Evolutionary conservation across 2,797 vertebrate genomes (phyloP).

Genomic region (Benthosema pterotum): DNA sequence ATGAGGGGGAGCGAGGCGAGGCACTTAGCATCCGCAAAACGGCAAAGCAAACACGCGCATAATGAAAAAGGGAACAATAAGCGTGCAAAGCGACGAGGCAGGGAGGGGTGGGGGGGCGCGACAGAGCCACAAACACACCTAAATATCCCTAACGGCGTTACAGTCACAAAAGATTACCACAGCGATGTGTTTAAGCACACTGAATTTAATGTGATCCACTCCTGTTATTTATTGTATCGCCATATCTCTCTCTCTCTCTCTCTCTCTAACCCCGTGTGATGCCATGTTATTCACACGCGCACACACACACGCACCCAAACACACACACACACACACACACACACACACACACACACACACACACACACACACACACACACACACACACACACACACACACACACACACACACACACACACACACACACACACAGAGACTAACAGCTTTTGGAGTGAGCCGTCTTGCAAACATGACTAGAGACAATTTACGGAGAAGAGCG

Average conservation of each 20-base stretch:
- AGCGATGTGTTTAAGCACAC: slow-evolving; percentile 63
- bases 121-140: slow-evolving; percentile 55
- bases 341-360: slow-evolving; percentile 2
- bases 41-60: slow-evolving; percentile 44
- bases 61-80: slow-evolving; percentile 58
- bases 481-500: slow-evolving; percentile 66
- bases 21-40: slow-evolving; percentile 62
- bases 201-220: slow-evolving; percentile 63
- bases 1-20: slow-evolving; percentile 48
- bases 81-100: slow-evolving; percentile 43
- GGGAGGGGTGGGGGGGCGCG: no score
- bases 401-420: neutral
- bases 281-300: slow-evolving; percentile 56
- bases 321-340: neutral
- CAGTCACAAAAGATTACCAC: slow-evolving; percentile 65
- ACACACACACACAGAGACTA: slow-evolving; percentile 3
- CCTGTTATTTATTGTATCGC: slow-evolving; percentile 51
- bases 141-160: slow-evolving; percentile 75
- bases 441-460: slow-evolving; percentile 38
- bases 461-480: slow-evolving; percentile 63
- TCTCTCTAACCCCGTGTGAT: slow-evolving; percentile 26
- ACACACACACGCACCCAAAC: neutral
- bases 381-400: neutral
- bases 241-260: slow-evolving; percentile 31
- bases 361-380: slow-evolving; percentile 4